Evolutionary conservation across 2,113 vertebrate species (phyloP).

Genomic region (Alexandromys fortis): DNA sequence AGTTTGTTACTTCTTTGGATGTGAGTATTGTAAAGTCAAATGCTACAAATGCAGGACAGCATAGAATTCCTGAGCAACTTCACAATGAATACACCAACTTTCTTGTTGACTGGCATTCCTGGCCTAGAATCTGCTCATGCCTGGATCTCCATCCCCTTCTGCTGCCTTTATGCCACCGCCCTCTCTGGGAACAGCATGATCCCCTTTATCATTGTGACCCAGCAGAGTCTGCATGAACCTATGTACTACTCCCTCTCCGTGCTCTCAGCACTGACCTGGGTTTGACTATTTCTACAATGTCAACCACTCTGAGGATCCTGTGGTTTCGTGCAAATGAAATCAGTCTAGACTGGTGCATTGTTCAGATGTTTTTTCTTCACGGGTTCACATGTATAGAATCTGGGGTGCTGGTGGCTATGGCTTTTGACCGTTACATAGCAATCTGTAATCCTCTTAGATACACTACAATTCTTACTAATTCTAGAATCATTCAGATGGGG

Average conservation of each 20-base stretch:
- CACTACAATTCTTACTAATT: conserved; percentile 55
- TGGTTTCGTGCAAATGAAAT: conserved; percentile 58
- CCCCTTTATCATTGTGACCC: conserved; percentile 56
- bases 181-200: conserved; percentile 72
- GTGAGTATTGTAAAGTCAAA: neutral
- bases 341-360: conserved; percentile 69
- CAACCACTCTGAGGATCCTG: conserved; percentile 56
- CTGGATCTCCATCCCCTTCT: conserved; percentile 79
- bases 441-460: conserved; percentile 75
- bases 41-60: neutral
- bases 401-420: conserved; percentile 64
- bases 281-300: conserved; percentile 66
- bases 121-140: conserved; percentile 46
- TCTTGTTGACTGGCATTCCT: conserved; percentile 66
- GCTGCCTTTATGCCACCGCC: neutral
- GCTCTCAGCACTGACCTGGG: conserved; percentile 69
- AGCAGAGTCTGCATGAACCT: conserved; percentile 70
- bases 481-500: conserved; percentile 55
- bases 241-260: conserved; percentile 70
- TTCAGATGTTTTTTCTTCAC: conserved; percentile 83
- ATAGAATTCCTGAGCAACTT: conserved; percentile 35
- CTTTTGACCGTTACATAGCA: neutral
- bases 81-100: conserved; percentile 16
- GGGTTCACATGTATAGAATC: conserved; percentile 64
- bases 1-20: conserved; percentile 40